Conservation (phyloP, 1,140 invertebrate genomes). For the Cotesia vestalis region DNA sequence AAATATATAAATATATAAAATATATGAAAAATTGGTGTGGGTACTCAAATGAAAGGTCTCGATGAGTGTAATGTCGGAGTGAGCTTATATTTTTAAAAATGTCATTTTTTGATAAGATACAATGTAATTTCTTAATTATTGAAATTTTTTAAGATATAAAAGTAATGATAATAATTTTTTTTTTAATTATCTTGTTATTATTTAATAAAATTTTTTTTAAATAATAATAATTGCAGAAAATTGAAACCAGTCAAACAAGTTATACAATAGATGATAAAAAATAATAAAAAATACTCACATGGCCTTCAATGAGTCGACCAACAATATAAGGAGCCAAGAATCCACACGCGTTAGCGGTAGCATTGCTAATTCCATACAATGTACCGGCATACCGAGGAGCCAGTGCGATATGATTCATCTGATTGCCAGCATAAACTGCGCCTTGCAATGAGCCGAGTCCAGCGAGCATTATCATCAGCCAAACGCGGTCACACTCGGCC, state of each 20-base stretch:
- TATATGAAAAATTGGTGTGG: no score
- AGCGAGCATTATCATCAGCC: slow-evolving; percentile 76
- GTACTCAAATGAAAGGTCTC: no score
- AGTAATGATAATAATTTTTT: no score
- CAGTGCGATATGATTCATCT: slow-evolving; percentile 89
- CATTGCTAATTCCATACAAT: slow-evolving; percentile 90
- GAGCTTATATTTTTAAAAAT: no score
- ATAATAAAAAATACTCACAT: slow-evolving; percentile 64
- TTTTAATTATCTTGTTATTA: no score
- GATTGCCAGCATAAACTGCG: slow-evolving; percentile 80
- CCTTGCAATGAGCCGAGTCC: slow-evolving; percentile 77
- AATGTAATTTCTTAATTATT: no score
- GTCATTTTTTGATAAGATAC: no score
- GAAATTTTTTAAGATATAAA: no score
- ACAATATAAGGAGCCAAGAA: slow-evolving; percentile 86
- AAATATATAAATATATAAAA: no score
- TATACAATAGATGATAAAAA: slow-evolving; percentile 20
- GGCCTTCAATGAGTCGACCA: slow-evolving; percentile 75
- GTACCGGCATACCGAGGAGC: slow-evolving; percentile 87
- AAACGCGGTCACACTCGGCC: slow-evolving; percentile 76
- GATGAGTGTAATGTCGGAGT: no score
- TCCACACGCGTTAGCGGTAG: slow-evolving; percentile 85
- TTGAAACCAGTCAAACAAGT: neutral
- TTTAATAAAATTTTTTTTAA: no score
- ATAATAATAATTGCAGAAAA: neutral